Conservation (phyloP, 2,888 invertebrate species). For the Torymus aiolomorphi region DNA sequence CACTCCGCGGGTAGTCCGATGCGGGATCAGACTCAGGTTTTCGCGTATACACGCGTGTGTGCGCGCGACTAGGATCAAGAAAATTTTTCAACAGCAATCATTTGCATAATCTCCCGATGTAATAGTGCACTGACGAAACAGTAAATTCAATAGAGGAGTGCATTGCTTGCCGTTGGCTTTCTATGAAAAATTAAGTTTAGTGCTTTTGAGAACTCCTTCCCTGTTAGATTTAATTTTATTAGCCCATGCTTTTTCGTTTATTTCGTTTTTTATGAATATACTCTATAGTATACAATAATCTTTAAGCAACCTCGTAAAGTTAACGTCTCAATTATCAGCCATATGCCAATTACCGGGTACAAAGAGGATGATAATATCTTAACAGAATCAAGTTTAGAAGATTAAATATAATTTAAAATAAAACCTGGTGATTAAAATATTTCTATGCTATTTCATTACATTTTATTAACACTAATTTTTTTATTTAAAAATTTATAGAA, state of each 20-base stretch:
- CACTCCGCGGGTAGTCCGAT: not conserved
- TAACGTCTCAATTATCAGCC: slow-evolving; percentile 34
- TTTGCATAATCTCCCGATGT: slow-evolving; percentile 43
- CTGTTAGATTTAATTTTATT: slow-evolving; percentile 18
- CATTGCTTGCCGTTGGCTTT: not conserved
- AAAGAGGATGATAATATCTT: slow-evolving; percentile 21
- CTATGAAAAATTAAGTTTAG: slow-evolving; percentile 23
- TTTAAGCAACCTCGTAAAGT: slow-evolving; percentile 25
- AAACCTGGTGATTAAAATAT: too few relatives aligned
- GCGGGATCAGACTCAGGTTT: not conserved
- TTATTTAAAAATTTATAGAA: not conserved
- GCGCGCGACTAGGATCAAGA: not conserved
- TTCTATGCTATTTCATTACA: not conserved
- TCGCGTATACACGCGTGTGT: too few relatives aligned
- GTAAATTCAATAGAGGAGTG: slow-evolving; percentile 20
- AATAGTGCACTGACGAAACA: slow-evolving; percentile 12
- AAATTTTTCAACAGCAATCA: slow-evolving; percentile 8
- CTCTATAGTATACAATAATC: slow-evolving; percentile 21
- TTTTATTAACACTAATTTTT: not conserved
- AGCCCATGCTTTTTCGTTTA: too few relatives aligned
- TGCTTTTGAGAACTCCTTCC: not conserved
- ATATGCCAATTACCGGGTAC: slow-evolving; percentile 21
- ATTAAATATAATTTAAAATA: slow-evolving; percentile 7
- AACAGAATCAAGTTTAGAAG: not conserved
- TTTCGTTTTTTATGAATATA: not conserved